Evolutionary conservation across 2,113 vertebrate genomes (phyloP).

Genomic region (Cariama cristata): DNA sequence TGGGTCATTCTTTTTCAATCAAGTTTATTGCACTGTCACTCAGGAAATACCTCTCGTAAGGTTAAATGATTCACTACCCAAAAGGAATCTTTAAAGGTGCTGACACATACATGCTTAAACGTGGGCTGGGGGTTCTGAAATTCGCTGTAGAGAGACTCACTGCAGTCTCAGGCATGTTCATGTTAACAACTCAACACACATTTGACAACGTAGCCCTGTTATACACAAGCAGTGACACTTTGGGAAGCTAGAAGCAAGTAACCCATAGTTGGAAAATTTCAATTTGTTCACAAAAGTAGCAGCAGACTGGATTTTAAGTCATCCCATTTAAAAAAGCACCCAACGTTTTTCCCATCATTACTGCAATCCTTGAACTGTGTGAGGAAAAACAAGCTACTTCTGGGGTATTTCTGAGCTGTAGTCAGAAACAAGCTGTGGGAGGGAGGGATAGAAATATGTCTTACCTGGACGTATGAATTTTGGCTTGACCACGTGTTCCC

Average conservation of each 20-base stretch:
- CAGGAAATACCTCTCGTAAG: neutral
- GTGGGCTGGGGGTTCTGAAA: neutral
- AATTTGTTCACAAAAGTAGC: neutral
- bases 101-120: neutral
- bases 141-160: neutral
- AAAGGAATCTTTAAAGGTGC: neutral
- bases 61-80: neutral
- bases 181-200: neutral
- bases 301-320: neutral
- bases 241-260: neutral
- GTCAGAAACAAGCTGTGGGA: neutral
- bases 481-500: neutral
- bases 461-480: neutral
- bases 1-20: neutral
- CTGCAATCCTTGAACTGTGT: neutral
- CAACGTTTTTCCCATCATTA: neutral
- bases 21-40: neutral
- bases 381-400: neutral
- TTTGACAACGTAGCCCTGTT: neutral
- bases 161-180: neutral
- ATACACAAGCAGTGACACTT: neutral
- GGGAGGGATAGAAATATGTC: neutral
- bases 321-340: neutral
- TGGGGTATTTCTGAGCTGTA: neutral
- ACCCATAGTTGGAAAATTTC: neutral